These are phyloP conservation scores for Linurgus olivaceus DNA, from an alignment of 2,797 vertebrate species.

Conservation along the genomic window DNA sequence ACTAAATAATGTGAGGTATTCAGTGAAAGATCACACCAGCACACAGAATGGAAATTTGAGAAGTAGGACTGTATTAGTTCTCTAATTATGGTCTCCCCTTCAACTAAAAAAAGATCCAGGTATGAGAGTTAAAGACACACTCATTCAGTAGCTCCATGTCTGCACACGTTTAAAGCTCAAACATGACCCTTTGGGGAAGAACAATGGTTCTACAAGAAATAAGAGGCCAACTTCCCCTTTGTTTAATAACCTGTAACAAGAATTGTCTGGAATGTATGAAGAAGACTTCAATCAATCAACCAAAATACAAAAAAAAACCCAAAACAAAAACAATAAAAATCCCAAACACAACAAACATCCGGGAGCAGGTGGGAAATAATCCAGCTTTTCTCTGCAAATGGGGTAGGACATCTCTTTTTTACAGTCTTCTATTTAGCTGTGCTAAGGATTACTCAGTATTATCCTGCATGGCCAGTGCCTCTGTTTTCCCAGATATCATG, in stretches of 20 bases:
- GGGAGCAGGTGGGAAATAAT: accelerated
- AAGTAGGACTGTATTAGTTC: background rate
- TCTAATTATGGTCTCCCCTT: background rate
- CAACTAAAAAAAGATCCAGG: background rate
- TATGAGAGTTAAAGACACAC: background rate
- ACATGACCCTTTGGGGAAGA: background rate
- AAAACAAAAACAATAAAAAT: background rate
- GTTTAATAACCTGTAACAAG: background rate
- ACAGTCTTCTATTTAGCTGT: background rate
- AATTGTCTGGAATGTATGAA: background rate
- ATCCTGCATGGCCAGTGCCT: background rate
- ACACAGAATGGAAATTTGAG: background rate
- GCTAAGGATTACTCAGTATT: background rate
- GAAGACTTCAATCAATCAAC: background rate
- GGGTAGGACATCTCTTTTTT: background rate
- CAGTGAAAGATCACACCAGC: background rate
- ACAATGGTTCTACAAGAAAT: background rate
- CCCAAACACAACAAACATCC: background rate
- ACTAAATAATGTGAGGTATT: background rate
- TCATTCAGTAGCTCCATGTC: background rate
- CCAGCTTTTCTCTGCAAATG: background rate
- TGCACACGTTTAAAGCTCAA: background rate
- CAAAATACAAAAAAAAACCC: background rate
- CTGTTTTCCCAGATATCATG: background rate
- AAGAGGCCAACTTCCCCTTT: background rate